A percentile compares a stretch with the other conserved stretches of the same genome.
Evolutionary conservation across 2,797 vertebrate genomes (phyloP).

Genomic region (Mormyrops attenuatus): DNA sequence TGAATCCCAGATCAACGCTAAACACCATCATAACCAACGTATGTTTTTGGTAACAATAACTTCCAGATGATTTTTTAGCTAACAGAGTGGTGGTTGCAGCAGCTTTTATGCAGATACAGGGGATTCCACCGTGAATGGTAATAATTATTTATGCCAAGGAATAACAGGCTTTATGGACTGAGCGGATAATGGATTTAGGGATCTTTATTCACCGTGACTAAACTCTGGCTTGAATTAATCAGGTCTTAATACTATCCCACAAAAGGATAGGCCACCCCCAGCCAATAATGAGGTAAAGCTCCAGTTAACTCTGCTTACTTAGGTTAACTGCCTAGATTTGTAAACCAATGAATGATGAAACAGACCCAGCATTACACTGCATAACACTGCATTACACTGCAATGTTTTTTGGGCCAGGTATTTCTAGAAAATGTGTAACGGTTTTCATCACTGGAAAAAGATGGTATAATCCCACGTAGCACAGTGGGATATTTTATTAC

Average conservation of each 20-base stretch:
- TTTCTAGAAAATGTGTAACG: neutral
- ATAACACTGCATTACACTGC: neutral
- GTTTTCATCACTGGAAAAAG: neutral
- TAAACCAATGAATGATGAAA: neutral
- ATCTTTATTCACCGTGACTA: neutral
- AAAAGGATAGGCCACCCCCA: neutral
- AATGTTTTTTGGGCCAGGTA: neutral
- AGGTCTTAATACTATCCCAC: neutral
- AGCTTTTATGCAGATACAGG: neutral
- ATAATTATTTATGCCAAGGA: conserved; percentile 7
- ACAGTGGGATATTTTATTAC: neutral
- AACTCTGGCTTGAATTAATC: conserved; percentile 8
- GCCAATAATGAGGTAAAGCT: neutral
- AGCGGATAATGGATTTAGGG: conserved; percentile 2
- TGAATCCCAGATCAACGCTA: neutral
- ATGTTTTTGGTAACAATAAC: neutral
- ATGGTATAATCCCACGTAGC: neutral
- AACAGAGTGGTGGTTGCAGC: neutral
- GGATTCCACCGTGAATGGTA: neutral
- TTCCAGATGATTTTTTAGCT: neutral
- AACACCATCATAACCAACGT: neutral
- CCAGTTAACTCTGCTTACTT: neutral
- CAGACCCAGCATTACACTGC: too few species aligned
- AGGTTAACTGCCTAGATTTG: neutral
- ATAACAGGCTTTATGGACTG: neutral